Conservation (phyloP, 2,797 vertebrate genomes). For the Glossophaga mutica region DNA sequence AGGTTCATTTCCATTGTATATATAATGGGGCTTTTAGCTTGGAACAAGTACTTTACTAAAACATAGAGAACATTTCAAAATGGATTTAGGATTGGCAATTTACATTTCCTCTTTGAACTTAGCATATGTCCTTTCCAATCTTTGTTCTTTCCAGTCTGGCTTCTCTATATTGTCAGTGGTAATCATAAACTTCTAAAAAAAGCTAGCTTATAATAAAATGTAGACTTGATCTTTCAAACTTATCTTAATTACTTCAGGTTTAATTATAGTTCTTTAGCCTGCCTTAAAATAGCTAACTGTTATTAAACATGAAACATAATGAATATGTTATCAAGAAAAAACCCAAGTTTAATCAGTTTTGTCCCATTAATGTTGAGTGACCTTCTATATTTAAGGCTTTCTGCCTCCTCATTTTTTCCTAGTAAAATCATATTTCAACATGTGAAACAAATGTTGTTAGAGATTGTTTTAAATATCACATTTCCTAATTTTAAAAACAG, state of each 20-base stretch:
- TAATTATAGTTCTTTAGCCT: conserved; percentile 25
- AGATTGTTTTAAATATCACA: neutral
- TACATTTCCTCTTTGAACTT: conserved; percentile 48
- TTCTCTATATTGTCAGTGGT: conserved; percentile 31
- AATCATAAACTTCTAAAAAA: conserved; percentile 52
- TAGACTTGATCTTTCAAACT: conserved; percentile 32
- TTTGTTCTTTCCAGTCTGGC: neutral
- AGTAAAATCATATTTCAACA: neutral
- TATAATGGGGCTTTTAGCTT: conserved; percentile 46
- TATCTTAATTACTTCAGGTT: conserved; percentile 42
- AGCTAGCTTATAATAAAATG: neutral
- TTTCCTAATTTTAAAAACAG: conserved; percentile 27
- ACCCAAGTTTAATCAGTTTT: neutral
- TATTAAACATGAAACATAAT: conserved; percentile 35
- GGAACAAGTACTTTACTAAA: conserved; percentile 52
- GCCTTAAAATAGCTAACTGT: conserved; percentile 18
- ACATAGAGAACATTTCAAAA: conserved; percentile 44
- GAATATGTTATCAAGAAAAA: neutral
- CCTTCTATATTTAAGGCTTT: neutral
- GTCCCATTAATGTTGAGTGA: neutral
- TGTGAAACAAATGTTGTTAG: conserved; percentile 16
- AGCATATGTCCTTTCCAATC: neutral
- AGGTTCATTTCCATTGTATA: neutral
- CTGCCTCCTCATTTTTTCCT: neutral
- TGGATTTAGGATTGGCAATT: neutral